Percentiles rank a stretch among this genome's conserved stretches.
Conservation (phyloP, 2,113 vertebrate genomes). For the Bombycilla garrulus region DNA sequence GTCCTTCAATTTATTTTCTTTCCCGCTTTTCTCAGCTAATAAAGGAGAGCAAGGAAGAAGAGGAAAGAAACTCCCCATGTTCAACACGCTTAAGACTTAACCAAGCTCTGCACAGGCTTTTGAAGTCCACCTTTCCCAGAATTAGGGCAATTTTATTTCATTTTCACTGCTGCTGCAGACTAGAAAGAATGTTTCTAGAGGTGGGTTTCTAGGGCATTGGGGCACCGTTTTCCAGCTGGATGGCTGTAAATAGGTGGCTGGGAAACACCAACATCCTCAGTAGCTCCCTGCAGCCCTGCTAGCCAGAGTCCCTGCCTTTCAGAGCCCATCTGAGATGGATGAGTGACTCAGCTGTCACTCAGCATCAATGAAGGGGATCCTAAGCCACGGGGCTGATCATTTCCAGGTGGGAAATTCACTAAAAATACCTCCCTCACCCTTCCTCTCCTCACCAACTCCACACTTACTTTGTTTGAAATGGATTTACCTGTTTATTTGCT, state of each 20-base stretch:
- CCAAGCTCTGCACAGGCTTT: accelerated
- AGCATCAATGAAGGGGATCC: not conserved
- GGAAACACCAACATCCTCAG: not conserved
- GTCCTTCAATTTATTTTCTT: not conserved
- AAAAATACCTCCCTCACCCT: not conserved
- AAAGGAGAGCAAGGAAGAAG: not conserved
- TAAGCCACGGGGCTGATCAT: not conserved
- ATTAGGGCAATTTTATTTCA: not conserved
- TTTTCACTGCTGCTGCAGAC: not conserved
- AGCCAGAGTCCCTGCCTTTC: not conserved
- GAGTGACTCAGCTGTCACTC: not conserved
- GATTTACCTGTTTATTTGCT: not conserved
- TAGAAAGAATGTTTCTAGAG: not conserved
- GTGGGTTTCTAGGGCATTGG: not conserved
- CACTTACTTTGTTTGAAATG: not conserved
- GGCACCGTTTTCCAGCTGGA: not conserved
- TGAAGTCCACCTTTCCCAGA: not conserved
- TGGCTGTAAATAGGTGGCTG: not conserved
- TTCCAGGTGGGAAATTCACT: not conserved
- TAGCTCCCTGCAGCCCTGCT: not conserved
- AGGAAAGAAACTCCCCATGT: not conserved
- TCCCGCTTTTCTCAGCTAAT: not conserved
- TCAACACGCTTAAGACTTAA: not conserved
- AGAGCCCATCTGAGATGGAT: not conserved
- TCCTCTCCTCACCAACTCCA: not conserved